Evolutionary conservation across 2,888 invertebrate species (phyloP), one percentile per base, ranked within the genome.

Genomic region (Coleophora deauratella): DNA sequence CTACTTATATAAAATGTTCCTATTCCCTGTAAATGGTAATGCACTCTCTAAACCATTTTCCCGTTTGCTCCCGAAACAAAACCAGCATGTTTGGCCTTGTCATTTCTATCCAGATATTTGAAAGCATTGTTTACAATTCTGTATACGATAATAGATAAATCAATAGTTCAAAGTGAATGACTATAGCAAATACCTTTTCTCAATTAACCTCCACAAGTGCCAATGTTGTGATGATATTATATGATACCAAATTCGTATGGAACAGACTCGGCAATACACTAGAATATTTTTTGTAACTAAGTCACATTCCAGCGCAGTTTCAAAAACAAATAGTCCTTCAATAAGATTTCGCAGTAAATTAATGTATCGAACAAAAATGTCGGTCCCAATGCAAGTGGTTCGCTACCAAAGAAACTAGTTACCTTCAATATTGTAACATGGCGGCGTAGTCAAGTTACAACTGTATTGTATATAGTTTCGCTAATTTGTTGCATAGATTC

Each of bases 401-500:
- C 74, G 73, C 82, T 79, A 85, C 84, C 84, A 85, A 85, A 85
- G 84, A 85, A 66, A 80, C 72, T 71, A 74, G 84, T 85, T 85
- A 85, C 82, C 84, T 76, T 80, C 78, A 72, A 10, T 70, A 66
- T 69, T 79, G 73, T 81, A 75, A 67, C 67, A 73, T 78, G 80
- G 73, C 49, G 50, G 54, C 64, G 70, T 79, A 78, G 78, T 66
- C 55, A 70, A 74, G 66, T 72, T 67, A 59, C 55, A 55, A 69
- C 58, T 28, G 28, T n/a, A n/a, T 21, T 76, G 73, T 77, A 75
- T 70, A 78, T 77, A 76, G 71, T 73, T 77, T 75, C 53, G 72
- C 76, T 68, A 72, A 67, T 76, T 71, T 77, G 68, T 72, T 67
- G 74, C 76, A 72, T 77, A 72, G 74, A 74, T 74, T 72, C 55